Evolutionary conservation across 2,888 invertebrate genomes (phyloP), one percentile per base, ranked within the genome.

Genomic region (Hyposoter didymator): DNA sequence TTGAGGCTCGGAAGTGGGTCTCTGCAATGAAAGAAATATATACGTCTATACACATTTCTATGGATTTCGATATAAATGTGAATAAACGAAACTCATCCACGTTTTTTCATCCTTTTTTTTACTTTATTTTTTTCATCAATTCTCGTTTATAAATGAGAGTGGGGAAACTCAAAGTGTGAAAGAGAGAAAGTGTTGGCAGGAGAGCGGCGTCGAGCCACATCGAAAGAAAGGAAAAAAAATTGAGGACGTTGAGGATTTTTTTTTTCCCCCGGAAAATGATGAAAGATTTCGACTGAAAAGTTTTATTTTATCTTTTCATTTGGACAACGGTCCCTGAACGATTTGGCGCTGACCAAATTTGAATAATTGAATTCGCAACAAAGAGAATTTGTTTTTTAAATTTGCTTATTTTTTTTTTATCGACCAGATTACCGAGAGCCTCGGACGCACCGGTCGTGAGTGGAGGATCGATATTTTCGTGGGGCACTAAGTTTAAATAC

Each of bases 401-500:
- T 79, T 69, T 5, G 22, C n/a, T 72, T 49, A 52, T 43, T n/a
- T 67, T 73, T 70, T 45, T 70, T 28, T 39, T 32, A 43, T 76
- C 69, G 35, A n/a, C 32, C 94, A 98, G 98, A 87, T 95, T 98
- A 93, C 96, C 97, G 83, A 97, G 97, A 87, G 98, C 98, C 88
- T 96, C 97, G 84, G 97, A 98, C 94, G 98, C 98, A 72, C 97
- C 98, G 78, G 97, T 97, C 88, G 97, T 98, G 87, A 97, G 98
- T 22, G 98, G 98, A 75, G 98, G 98, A 72, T 98, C 98, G 70
- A 96, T 98, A 91, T 98, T 98, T 95, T 98, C 98, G 35, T 97
- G 98, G 96, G 98, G 98, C 82, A 98, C 98, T 45, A 98, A 98
- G 94, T 98, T 99, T 94, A 97, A 97, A 91, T 99, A 99, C 94